phyloP scores from a whole-genome alignment of 2,797 vertebrate genomes.

The Catamblyrhynchus diadema region DNA sequence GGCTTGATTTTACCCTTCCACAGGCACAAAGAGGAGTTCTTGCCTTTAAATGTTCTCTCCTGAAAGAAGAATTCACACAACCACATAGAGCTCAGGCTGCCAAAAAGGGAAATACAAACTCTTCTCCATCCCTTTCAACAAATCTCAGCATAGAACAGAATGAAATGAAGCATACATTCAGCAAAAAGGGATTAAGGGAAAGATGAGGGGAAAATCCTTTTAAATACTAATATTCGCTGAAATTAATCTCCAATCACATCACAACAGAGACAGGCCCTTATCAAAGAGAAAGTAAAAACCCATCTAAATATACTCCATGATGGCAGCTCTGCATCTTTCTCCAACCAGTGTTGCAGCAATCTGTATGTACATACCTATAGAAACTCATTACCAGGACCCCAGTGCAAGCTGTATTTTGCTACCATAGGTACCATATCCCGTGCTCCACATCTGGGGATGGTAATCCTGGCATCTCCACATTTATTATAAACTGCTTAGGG shows the following conservation, averaged over 20 bases:
- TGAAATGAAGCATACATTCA: slow-evolving; percentile 4
- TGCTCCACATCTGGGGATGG: not conserved
- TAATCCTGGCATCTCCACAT: not conserved
- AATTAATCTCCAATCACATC: slow-evolving; percentile 24
- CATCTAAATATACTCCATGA: not conserved
- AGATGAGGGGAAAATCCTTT: slow-evolving; percentile 38
- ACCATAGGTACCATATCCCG: accelerated
- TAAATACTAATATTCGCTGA: slow-evolving; percentile 33
- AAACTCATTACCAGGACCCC: not conserved
- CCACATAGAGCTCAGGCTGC: slow-evolving; percentile 19
- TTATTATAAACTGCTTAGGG: not conserved
- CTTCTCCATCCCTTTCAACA: slow-evolving; percentile 5
- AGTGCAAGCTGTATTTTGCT: not conserved
- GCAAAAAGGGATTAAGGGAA: slow-evolving; percentile 29
- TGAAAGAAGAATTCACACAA: slow-evolving; percentile 38
- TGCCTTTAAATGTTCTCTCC: slow-evolving; percentile 41
- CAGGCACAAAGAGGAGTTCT: slow-evolving; percentile 46
- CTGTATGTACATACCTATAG: accelerated
- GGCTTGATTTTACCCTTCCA: slow-evolving; percentile 48
- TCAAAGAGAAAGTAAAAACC: not conserved
- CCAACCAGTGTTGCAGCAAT: not conserved
- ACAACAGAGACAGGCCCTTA: not conserved
- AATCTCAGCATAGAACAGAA: slow-evolving; percentile 10
- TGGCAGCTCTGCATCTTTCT: not conserved
- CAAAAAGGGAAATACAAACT: slow-evolving; percentile 43